These are phyloP conservation scores for Cataglyphis hispanica DNA, from an alignment of 1,140 invertebrate species.

Conservation along the genomic window DNA sequence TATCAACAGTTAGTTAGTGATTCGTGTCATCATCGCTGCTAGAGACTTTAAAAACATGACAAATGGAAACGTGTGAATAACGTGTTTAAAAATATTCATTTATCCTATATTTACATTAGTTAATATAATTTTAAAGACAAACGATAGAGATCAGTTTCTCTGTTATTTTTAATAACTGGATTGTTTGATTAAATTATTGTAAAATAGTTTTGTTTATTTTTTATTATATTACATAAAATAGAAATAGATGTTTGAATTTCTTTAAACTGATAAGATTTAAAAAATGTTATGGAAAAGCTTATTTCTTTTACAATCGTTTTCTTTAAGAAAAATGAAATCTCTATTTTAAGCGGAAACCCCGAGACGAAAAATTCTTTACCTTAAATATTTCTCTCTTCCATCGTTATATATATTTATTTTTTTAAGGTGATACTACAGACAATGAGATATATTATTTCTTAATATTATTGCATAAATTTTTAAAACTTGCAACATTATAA, in stretches of 20 bases:
- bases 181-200: slow-evolving; percentile 5
- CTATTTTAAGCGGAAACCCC: slow-evolving; percentile 45
- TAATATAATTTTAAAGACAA: slow-evolving; percentile 30
- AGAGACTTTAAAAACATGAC: slow-evolving; percentile 28
- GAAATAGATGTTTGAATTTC: slow-evolving; percentile 56
- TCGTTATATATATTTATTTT: slow-evolving; percentile 31
- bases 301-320: slow-evolving; percentile 54
- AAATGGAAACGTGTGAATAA: not conserved
- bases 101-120: slow-evolving; percentile 19
- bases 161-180: not conserved
- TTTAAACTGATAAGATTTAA: slow-evolving; percentile 67
- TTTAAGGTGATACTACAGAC: not conserved
- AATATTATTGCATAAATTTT: not conserved
- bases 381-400: slow-evolving; percentile 42
- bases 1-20: not conserved
- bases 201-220: not conserved
- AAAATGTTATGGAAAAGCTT: slow-evolving; percentile 15
- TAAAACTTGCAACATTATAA: not conserved
- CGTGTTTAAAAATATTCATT: not conserved
- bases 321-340: slow-evolving; percentile 52
- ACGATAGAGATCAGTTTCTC: not conserved
- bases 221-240: not conserved
- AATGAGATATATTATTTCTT: not conserved
- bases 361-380: slow-evolving; percentile 25
- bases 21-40: not conserved